Evolutionary conservation across 1,140 invertebrate genomes (phyloP).

Genomic region (Hylaeus anthracinus): DNA sequence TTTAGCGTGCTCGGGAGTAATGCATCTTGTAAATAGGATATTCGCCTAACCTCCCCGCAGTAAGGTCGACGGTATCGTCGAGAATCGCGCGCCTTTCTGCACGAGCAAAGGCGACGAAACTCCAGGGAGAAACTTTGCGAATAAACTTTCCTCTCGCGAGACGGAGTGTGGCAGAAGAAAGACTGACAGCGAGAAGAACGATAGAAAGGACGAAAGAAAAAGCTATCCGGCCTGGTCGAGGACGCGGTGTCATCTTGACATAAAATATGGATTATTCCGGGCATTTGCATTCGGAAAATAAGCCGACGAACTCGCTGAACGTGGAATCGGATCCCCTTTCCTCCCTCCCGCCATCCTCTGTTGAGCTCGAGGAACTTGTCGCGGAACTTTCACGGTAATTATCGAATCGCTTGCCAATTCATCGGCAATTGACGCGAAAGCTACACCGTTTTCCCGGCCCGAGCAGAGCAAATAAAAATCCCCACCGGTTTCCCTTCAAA

Average conservation of each 20-base stretch:
- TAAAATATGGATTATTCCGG: conserved; percentile 80
- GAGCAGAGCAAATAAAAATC: conserved; percentile 1
- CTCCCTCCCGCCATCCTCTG: not conserved
- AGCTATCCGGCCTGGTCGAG: conserved; percentile 54
- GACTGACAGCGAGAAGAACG: conserved; percentile 18
- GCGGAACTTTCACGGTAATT: conserved; percentile 60
- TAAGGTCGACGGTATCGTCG: conserved; percentile 37
- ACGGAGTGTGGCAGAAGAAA: conserved; percentile 44
- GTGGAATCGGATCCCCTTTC: conserved; percentile 13
- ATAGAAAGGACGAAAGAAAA: conserved; percentile 13
- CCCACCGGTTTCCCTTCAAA: not conserved
- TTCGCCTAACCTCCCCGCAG: conserved; percentile 28
- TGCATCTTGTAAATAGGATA: conserved; percentile 43
- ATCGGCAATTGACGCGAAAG: conserved; percentile 42
- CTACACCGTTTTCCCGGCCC: conserved; percentile 28
- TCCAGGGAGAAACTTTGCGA: conserved; percentile 66
- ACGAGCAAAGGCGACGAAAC: conserved; percentile 40
- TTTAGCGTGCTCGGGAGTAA: conserved; percentile 9
- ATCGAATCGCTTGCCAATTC: conserved; percentile 58
- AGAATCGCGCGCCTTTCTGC: not conserved
- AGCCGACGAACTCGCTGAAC: conserved; percentile 68
- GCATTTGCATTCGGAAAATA: conserved; percentile 80
- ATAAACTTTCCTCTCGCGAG: conserved; percentile 72
- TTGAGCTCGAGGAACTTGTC: conserved; percentile 34
- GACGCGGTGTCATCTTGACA: conserved; percentile 73